Evolutionary conservation across 2,888 invertebrate species (phyloP).

Genomic region (Drosophila kokeensis): DNA sequence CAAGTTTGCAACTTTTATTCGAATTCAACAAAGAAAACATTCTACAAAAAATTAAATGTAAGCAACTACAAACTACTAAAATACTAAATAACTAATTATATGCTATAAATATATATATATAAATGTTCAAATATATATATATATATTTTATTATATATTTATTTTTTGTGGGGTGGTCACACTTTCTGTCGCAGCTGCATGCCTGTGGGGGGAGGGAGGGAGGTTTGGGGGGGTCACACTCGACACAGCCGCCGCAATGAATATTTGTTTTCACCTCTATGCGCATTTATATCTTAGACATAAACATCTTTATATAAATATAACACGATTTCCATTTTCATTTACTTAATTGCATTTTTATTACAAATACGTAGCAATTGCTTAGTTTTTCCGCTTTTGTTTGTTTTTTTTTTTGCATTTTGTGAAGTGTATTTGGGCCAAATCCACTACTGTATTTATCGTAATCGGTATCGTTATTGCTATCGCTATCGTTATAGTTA

Average conservation of each 20-base stretch:
- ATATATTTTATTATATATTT: not conserved
- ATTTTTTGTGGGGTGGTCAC: slow-evolving; percentile 19
- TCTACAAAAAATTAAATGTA: slow-evolving; percentile 2
- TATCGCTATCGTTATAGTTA: slow-evolving; percentile 38
- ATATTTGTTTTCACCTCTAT: slow-evolving; percentile 68
- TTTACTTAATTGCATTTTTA: slow-evolving; percentile 44
- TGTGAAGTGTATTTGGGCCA: slow-evolving; percentile 41
- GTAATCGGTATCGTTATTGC: slow-evolving; percentile 25
- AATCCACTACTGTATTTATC: slow-evolving; percentile 44
- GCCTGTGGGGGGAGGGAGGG: not conserved
- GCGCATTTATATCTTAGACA: slow-evolving; percentile 61
- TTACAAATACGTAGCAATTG: slow-evolving; percentile 72
- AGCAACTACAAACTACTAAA: slow-evolving; percentile 60
- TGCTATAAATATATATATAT: slow-evolving; percentile 4
- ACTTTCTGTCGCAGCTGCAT: slow-evolving; percentile 21
- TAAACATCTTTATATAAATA: slow-evolving; percentile 60
- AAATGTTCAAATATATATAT: not conserved
- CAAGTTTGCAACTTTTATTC: slow-evolving; percentile 19
- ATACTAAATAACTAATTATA: slow-evolving; percentile 36
- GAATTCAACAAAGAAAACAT: slow-evolving; percentile 29
- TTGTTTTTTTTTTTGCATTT: not conserved
- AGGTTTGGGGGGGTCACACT: slow-evolving; percentile 14
- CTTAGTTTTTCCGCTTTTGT: slow-evolving; percentile 42
- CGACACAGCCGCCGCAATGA: slow-evolving; percentile 40
- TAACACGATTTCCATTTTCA: slow-evolving; percentile 56